Evolutionary conservation across 1,140 invertebrate genomes (phyloP).

Genomic region (Eurytemora carolleeae): DNA sequence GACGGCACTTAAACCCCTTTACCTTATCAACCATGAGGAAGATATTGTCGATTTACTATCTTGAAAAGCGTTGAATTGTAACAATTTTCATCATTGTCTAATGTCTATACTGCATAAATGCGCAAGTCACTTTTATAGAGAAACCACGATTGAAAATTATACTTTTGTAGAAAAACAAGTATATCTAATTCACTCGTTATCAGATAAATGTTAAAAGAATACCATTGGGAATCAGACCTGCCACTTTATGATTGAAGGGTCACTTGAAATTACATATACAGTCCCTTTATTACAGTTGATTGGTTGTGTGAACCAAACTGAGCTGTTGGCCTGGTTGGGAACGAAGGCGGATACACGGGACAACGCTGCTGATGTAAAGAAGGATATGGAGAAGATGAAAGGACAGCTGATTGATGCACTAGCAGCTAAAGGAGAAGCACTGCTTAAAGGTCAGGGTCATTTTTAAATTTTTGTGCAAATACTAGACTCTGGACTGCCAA

Average conservation of each 20-base stretch:
- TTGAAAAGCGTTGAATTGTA: too few relatives aligned
- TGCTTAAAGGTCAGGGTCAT: neutral
- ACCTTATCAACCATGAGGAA: too few relatives aligned
- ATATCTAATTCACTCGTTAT: neutral
- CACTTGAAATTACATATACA: neutral
- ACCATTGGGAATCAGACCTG: constrained; percentile 23
- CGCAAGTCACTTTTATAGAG: too few relatives aligned
- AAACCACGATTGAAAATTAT: too few relatives aligned
- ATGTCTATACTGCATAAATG: too few relatives aligned
- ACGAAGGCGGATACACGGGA: constrained; percentile 24
- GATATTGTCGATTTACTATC: too few relatives aligned
- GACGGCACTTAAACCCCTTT: too few relatives aligned
- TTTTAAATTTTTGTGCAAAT: too few relatives aligned
- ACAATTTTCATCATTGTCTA: too few relatives aligned
- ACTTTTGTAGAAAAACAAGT: too few relatives aligned
- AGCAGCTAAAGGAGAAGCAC: neutral
- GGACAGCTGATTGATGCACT: constrained; percentile 18
- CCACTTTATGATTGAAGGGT: constrained; percentile 21
- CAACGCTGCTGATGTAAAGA: constrained; percentile 11
- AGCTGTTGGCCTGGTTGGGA: constrained; percentile 25
- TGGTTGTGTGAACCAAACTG: constrained; percentile 8
- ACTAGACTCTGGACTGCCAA: too few relatives aligned
- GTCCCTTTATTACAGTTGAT: neutral
- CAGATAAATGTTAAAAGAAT: too few relatives aligned
- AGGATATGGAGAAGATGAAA: constrained; percentile 55